Evolutionary conservation across 2,113 vertebrate genomes (phyloP).

Genomic region (Isurus oxyrinchus): DNA sequence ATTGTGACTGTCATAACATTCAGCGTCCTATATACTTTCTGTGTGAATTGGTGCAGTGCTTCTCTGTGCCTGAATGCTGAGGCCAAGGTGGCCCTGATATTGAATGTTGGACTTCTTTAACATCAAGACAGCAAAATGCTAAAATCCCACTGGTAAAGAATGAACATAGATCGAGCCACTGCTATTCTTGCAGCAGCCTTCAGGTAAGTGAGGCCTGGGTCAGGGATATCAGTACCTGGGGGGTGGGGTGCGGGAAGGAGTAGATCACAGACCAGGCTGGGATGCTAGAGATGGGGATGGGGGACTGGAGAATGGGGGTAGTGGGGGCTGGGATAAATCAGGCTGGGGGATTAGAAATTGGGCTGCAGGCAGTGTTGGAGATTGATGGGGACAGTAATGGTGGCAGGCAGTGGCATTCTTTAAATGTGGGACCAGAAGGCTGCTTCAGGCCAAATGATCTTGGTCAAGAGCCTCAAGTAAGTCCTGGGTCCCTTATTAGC

Average conservation of each 20-base stretch:
- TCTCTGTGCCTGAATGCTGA: not conserved
- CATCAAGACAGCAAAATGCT: not conserved
- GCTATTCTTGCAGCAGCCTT: not conserved
- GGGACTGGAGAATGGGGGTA: not conserved
- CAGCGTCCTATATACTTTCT: not conserved
- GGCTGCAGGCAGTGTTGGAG: not conserved
- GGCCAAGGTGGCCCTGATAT: not conserved
- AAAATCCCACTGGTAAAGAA: not conserved
- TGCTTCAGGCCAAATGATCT: not conserved
- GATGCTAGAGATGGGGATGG: not conserved
- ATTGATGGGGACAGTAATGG: not conserved
- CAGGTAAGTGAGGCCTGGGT: not conserved
- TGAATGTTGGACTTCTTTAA: not conserved
- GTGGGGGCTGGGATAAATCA: not conserved
- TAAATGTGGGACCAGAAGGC: not conserved
- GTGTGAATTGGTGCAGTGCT: not conserved
- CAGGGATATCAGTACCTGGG: not conserved
- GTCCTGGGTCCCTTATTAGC: not conserved
- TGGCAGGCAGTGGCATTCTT: not conserved
- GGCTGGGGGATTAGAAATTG: not conserved
- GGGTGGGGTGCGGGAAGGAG: not conserved
- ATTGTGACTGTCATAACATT: slow-evolving; percentile 8
- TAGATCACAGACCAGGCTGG: not conserved
- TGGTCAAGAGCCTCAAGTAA: not conserved
- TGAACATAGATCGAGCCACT: too few relatives aligned